Percentiles rank a stretch among this genome's conserved stretches.
Evolutionary conservation across 2,113 vertebrate species (phyloP).

Genomic region (Calidris pugnax): DNA sequence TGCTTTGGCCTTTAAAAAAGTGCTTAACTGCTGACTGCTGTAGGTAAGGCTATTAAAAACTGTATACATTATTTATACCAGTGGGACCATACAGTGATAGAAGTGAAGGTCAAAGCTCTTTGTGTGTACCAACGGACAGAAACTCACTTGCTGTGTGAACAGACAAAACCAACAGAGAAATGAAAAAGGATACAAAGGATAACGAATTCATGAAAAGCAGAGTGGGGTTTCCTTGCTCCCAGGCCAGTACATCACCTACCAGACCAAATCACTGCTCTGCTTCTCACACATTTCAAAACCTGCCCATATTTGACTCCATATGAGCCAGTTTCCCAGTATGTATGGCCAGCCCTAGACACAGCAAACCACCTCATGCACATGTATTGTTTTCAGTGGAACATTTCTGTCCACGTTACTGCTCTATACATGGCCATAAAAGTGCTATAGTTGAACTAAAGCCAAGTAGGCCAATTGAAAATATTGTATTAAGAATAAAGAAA

Average conservation of each 20-base stretch:
- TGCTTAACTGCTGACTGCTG: not conserved
- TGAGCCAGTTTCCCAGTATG: not conserved
- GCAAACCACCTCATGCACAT: not conserved
- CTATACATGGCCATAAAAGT: not conserved
- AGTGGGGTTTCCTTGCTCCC: not conserved
- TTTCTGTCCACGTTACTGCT: not conserved
- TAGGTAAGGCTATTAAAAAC: not conserved
- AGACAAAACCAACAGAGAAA: not conserved
- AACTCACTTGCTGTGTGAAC: not conserved
- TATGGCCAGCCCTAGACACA: not conserved
- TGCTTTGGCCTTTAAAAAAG: not conserved
- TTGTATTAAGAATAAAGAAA: not conserved
- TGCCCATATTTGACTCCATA: not conserved
- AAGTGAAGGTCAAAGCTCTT: not conserved
- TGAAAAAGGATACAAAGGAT: not conserved
- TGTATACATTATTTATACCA: not conserved
- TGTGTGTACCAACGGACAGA: not conserved
- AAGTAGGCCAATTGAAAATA: not conserved
- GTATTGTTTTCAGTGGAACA: not conserved
- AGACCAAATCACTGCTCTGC: not conserved
- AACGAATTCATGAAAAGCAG: not conserved
- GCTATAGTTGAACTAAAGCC: not conserved
- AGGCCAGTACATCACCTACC: not conserved
- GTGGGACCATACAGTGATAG: not conserved
- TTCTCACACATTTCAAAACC: not conserved